These are phyloP conservation scores for Isoperla grammatica DNA, from an alignment of 2,888 invertebrate species.

Conservation along the genomic window DNA sequence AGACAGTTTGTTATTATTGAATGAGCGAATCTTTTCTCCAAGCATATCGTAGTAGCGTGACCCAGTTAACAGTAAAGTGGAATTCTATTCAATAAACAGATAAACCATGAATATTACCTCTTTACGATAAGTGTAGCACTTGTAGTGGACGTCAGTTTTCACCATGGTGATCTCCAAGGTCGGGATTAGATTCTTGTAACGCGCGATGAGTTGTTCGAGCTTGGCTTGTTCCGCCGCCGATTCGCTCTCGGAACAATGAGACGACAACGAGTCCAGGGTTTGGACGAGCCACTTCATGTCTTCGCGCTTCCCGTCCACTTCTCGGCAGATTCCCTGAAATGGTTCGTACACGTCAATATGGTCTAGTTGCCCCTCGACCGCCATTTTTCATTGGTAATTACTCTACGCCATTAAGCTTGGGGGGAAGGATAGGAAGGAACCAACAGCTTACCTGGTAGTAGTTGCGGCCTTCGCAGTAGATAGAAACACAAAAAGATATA, in stretches of 20 bases:
- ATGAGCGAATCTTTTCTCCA: too few relatives aligned
- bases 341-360: neutral
- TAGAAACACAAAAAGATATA: too few relatives aligned
- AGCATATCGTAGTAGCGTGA: too few relatives aligned
- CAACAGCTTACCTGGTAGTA: too few relatives aligned
- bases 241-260: conserved; percentile 75
- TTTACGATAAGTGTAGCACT: conserved; percentile 86
- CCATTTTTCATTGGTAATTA: too few relatives aligned
- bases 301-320: conserved; percentile 84
- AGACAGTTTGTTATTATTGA: too few relatives aligned
- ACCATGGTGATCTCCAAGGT: conserved; percentile 90
- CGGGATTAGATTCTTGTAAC: conserved; percentile 88
- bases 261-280: conserved; percentile 77
- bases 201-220: conserved; percentile 73
- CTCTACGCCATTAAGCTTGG: too few relatives aligned
- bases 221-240: conserved; percentile 73
- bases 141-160: conserved; percentile 85
- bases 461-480: too few relatives aligned
- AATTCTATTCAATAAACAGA: too few relatives aligned
- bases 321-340: conserved; percentile 76
- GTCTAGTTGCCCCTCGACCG: too few relatives aligned
- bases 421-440: too few relatives aligned
- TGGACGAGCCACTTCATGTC: conserved; percentile 95
- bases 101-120: conserved; percentile 58
- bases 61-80: too few relatives aligned